Evolutionary conservation across 2,113 vertebrate genomes (phyloP).

Genomic region (Tupaia chinensis): DNA sequence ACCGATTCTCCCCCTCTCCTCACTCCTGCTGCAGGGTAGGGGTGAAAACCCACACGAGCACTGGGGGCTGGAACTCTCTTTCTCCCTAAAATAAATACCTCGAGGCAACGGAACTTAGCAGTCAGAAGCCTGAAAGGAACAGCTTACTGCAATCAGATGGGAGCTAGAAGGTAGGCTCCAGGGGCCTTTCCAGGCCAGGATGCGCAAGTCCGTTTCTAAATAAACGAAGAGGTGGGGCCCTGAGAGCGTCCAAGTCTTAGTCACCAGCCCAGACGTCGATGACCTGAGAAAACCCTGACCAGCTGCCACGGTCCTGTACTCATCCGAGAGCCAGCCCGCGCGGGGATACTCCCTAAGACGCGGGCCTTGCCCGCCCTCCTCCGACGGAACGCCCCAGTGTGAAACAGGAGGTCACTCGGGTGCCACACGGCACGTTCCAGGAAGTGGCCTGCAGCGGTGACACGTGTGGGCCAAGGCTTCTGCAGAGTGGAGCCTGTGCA

Average conservation of each 20-base stretch:
- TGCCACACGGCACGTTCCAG: neutral
- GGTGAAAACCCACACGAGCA: fast-evolving
- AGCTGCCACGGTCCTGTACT: neutral
- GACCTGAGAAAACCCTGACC: neutral
- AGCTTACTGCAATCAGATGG: neutral
- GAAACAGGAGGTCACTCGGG: neutral
- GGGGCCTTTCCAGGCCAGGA: neutral
- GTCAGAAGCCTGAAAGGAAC: neutral
- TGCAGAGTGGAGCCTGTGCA: neutral
- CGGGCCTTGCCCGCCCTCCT: neutral
- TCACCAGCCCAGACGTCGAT: neutral
- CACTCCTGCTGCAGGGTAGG: neutral
- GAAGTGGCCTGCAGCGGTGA: neutral
- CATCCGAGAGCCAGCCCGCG: neutral
- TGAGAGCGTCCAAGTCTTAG: neutral
- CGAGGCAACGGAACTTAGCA: neutral
- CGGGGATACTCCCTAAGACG: neutral
- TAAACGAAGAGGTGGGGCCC: neutral
- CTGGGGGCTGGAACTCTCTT: neutral
- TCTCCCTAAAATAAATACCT: neutral
- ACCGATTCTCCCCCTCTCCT: neutral
- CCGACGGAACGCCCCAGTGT: neutral
- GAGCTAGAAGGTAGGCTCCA: neutral
- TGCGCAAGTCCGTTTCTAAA: neutral
- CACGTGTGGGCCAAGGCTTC: neutral